phyloP scores from a whole-genome alignment of 2,888 invertebrate species.

The Cataglyphis altisquamis region DNA sequence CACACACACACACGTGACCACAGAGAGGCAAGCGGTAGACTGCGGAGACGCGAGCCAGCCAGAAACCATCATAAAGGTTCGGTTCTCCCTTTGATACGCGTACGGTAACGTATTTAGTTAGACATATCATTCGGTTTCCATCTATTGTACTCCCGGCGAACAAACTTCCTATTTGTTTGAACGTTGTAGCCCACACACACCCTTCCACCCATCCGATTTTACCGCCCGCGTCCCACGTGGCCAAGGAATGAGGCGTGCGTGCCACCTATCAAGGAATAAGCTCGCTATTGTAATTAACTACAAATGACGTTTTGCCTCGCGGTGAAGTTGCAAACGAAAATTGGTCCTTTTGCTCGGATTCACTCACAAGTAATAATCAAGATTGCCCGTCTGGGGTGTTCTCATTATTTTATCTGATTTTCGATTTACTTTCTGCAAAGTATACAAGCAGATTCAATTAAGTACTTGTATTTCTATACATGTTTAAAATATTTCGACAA shows the following conservation, averaged over 20 bases:
- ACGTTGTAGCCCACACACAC: constrained; percentile 78
- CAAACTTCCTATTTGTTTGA: constrained; percentile 86
- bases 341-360: constrained; percentile 17
- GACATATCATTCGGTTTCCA: constrained; percentile 85
- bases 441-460: neutral
- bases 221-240: constrained; percentile 55
- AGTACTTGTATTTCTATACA: neutral
- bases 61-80: constrained; percentile 85
- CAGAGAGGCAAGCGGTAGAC: constrained; percentile 79
- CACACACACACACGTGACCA: constrained; percentile 70
- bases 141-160: constrained; percentile 82
- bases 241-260: constrained; percentile 65
- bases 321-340: constrained; percentile 31
- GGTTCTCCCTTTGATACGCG: constrained; percentile 84
- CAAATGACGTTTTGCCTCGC: constrained; percentile 64
- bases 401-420: constrained; percentile 17
- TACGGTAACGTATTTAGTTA: constrained; percentile 84
- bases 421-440: neutral
- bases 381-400: neutral
- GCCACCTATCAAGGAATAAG: constrained; percentile 66
- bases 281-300: constrained; percentile 75
- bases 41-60: constrained; percentile 82
- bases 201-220: constrained; percentile 52
- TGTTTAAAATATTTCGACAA: neutral
- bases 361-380: constrained; percentile 23